These are phyloP conservation scores for Lucifuga dentata DNA, from an alignment of 2,113 vertebrate species.

Conservation along the genomic window DNA sequence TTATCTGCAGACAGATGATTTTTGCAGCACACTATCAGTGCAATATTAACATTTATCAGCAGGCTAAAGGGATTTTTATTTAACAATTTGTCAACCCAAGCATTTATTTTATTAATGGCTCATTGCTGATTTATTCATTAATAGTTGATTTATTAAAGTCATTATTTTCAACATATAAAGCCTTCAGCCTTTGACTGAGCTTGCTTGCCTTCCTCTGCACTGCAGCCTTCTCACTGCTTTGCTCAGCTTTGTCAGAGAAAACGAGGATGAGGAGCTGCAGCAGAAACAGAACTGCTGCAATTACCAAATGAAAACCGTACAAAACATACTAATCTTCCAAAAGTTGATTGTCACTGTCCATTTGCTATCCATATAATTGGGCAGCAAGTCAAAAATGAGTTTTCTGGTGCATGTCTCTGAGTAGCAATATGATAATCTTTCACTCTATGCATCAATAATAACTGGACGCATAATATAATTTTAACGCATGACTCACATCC, in stretches of 20 bases:
- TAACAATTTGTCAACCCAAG: too few relatives aligned
- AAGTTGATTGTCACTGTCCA: constrained; percentile 22
- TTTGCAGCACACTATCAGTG: too few relatives aligned
- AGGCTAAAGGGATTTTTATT: too few relatives aligned
- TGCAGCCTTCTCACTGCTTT: constrained; percentile 49
- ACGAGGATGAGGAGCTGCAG: constrained; percentile 54
- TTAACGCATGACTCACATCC: neutral
- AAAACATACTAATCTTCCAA: constrained; percentile 54
- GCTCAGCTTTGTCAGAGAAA: constrained; percentile 73
- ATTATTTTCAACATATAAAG: too few relatives aligned
- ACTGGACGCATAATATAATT: neutral
- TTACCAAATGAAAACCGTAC: constrained; percentile 59
- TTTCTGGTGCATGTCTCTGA: constrained; percentile 11
- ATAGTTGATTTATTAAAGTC: too few relatives aligned
- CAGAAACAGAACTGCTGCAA: constrained; percentile 54
- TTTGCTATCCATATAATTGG: constrained; percentile 38
- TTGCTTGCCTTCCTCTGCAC: constrained; percentile 18
- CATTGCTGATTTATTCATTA: too few relatives aligned
- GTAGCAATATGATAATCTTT: too few relatives aligned
- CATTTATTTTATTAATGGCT: too few relatives aligned
- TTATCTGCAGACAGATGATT: too few relatives aligned
- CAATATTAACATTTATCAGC: too few relatives aligned
- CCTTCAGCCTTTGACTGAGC: constrained; percentile 32
- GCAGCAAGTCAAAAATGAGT: constrained; percentile 12
- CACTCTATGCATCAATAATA: neutral